Conservation (phyloP, 2,888 invertebrate species). For the Priapulus caudatus region DNA sequence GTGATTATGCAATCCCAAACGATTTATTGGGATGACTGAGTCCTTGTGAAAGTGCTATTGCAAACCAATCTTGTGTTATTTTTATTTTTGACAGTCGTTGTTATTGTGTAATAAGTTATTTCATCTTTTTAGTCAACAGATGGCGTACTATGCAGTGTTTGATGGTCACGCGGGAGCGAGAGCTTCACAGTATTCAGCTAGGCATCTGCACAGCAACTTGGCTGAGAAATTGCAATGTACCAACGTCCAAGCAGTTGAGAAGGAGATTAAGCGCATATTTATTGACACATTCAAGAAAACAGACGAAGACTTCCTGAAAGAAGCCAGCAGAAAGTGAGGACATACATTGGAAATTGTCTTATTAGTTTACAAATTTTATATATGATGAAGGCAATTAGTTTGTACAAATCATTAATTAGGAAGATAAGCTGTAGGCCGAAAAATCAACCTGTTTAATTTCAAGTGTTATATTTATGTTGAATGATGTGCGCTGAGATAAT, state of each 20-base stretch:
- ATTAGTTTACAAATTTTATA: neutral
- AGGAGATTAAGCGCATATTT: slow-evolving; percentile 39
- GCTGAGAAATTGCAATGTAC: slow-evolving; percentile 32
- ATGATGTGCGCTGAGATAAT: no score
- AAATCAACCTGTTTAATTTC: no score
- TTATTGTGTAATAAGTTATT: no score
- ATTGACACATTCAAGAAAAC: slow-evolving; percentile 41
- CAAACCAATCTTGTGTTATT: neutral
- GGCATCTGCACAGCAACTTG: slow-evolving; percentile 37
- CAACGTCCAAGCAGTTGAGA: slow-evolving; percentile 31
- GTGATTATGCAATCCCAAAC: no score
- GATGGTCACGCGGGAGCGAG: slow-evolving; percentile 43
- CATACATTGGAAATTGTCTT: no score
- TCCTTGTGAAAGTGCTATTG: no score
- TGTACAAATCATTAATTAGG: no score
- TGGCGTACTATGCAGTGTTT: slow-evolving; percentile 41
- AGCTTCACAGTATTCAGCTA: slow-evolving; percentile 41
- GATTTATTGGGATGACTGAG: no score
- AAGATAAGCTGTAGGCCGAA: no score
- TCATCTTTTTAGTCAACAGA: slow-evolving; percentile 31
- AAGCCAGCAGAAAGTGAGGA: slow-evolving; percentile 40
- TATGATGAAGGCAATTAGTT: no score
- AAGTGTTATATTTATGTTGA: no score
- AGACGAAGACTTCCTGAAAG: slow-evolving; percentile 42
- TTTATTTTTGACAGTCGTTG: slow-evolving; percentile 12